These are phyloP conservation scores for Hiodon tergisus DNA, from an alignment of 2,113 vertebrate species.

Conservation along the genomic window DNA sequence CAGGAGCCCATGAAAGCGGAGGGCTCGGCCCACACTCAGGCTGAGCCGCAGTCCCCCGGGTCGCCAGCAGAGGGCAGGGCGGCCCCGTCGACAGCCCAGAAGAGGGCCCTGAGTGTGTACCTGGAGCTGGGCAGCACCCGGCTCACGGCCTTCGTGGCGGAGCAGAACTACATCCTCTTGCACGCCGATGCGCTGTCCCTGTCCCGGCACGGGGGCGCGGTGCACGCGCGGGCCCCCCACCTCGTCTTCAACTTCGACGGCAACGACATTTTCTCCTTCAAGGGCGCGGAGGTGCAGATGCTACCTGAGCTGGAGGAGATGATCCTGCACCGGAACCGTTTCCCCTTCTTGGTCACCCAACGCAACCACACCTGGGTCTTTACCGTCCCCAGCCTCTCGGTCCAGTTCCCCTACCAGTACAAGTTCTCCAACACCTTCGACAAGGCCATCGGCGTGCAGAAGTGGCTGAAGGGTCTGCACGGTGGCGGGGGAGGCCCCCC, in stretches of 20 bases:
- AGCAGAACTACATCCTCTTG: slow-evolving; percentile 75
- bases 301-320: slow-evolving; percentile 73
- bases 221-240: slow-evolving; percentile 69
- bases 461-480: slow-evolving; percentile 90
- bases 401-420: slow-evolving; percentile 93
- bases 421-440: slow-evolving; percentile 90
- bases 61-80: neutral
- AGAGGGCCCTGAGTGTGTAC: slow-evolving; percentile 53
- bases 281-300: slow-evolving; percentile 70
- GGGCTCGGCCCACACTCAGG: neutral
- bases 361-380: slow-evolving; percentile 80
- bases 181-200: slow-evolving; percentile 64
- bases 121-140: slow-evolving; percentile 72
- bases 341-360: slow-evolving; percentile 68
- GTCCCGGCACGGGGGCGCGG: slow-evolving; percentile 56
- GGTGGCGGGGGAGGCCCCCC: slow-evolving; percentile 11
- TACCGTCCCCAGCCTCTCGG: slow-evolving; percentile 65
- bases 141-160: slow-evolving; percentile 73
- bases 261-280: slow-evolving; percentile 82
- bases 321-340: slow-evolving; percentile 71
- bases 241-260: slow-evolving; percentile 81
- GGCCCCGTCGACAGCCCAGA: neutral
- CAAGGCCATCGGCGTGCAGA: slow-evolving; percentile 80
- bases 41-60: slow-evolving; percentile 28
- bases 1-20: slow-evolving; percentile 5